Base-by-base conservation (phyloP, 2,113 vertebrate species). In the Gasterosteus nipponicus region DNA sequence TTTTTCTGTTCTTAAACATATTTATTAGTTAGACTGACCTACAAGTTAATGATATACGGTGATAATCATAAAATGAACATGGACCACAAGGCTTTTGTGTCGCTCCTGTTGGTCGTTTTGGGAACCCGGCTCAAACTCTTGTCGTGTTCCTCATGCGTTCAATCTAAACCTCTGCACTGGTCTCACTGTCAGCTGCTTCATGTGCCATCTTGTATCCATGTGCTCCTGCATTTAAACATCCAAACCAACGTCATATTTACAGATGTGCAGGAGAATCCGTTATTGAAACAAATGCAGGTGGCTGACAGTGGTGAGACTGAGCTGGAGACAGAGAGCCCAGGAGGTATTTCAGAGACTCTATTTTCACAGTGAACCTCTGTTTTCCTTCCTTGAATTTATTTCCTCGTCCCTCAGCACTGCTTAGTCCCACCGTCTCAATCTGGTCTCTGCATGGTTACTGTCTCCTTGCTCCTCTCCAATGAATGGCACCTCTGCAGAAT, bases 231-330 rank as follows among this genome's bases (percentile, higher is more conserved):
- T 58, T 66, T 61, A 80, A 81, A 85, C 77, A 44, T 75, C 44
- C 69, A 47, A 80, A 89, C 77, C 86, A 59, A 85, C 89, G 35
- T 91, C 82, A 76, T 89, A 81, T 93, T 93, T 94, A 82, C 93
- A 95, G 94, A 94, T 92, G 86, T 89, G 90, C 92, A 91, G 91
- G 93, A 94, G 85, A 77, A 67, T 71, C 88, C 90, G 7, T 91
- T 94, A 85, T 69, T 91, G 90, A 94, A 85, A 91, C 90, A 92
- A 78, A 91, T 80, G 86, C 93, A 90, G 85, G 85, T 87, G 72
- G 81, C 89, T 89, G 86, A 16, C 77, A 89, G 82, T 86, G 89
- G 39, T 89, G 90, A 88, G 86, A 84, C 80, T 81, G 91, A 90
- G 81, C 71, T 73, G 83, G 92, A 92, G 77, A 10, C 88, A 74